Evolutionary conservation across 2,797 vertebrate species (phyloP).

Genomic region (Malurus splendens): DNA sequence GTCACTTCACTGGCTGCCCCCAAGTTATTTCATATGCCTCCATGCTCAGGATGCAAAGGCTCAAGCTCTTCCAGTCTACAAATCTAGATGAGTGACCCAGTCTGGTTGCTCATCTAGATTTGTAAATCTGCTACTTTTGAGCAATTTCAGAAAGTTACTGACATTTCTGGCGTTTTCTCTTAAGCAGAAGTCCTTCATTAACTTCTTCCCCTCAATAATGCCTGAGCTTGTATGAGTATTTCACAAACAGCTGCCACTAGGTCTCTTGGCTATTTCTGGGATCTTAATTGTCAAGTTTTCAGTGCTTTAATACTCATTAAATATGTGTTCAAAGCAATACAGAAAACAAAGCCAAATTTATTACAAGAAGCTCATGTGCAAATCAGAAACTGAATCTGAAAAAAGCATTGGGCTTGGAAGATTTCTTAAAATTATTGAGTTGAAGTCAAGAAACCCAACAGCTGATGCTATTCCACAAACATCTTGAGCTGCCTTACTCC

Average conservation of each 20-base stretch:
- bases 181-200: neutral
- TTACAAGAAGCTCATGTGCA: neutral
- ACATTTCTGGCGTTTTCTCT: neutral
- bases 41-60: neutral
- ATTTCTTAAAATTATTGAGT: neutral
- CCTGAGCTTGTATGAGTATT: neutral
- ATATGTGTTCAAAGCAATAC: neutral
- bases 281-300: neutral
- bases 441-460: neutral
- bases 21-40: neutral
- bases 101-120: neutral
- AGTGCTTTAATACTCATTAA: neutral
- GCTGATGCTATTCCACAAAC: neutral
- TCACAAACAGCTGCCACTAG: neutral
- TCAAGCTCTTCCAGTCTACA: neutral
- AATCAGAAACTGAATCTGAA: neutral
- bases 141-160: neutral
- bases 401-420: neutral
- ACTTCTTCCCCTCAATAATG: neutral
- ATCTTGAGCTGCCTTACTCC: neutral
- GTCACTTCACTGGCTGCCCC: neutral
- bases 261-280: neutral
- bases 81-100: no score
- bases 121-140: neutral
- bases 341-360: conserved; percentile 16